Evolutionary conservation across 2,113 vertebrate species (phyloP), one percentile per base, ranked within the genome.

Genomic region (Centrocercus urophasianus): DNA sequence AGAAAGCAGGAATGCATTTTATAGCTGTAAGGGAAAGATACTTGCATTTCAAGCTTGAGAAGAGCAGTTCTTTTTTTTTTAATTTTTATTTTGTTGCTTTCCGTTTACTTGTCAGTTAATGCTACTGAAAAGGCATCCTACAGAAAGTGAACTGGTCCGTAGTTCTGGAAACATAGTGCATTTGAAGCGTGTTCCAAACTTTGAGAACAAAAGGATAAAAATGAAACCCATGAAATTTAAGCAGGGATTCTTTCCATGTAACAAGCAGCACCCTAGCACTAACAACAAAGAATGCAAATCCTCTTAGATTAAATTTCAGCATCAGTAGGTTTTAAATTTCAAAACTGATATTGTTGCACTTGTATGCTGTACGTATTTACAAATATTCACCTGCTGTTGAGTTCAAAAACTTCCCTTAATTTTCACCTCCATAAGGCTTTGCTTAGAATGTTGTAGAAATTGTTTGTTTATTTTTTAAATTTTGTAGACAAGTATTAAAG

Each of bases 401-500:
- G 48, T 36, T 93, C 66, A 65, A 96, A 93, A 79, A 24, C 66
- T 78, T 83, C 54, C 43, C 79, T 95, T 80, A n/a, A 20, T 89
- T 64, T 79, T 94, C 70, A 83, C 36, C 67, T 92, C 43, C 72
- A 25, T 50, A 30, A 52, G 67, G 32, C 67, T 88, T 82, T 79
- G 32, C 89, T 93, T 89, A 74, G 78, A 88, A 87, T 63, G 66
- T 69, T 79, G 32, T 86, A 81, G 81, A 66, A 95, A 71, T 59
- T 95, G 95, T 93, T 96, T 95, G 93, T 95, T 97, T 96, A 77
- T 85, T 95, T 97, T 95, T 74, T 0, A 27, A 73, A 47, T 86
- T 81, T 77, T 90, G 94, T 91, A 99, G 98, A 98, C 98, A 73
- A 98, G 98, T 95, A 98, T 98, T 97, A 98, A 98, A 95, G 97